Evolutionary conservation across 2,797 vertebrate genomes (phyloP).

Genomic region (Notoglanidium macrostoma): DNA sequence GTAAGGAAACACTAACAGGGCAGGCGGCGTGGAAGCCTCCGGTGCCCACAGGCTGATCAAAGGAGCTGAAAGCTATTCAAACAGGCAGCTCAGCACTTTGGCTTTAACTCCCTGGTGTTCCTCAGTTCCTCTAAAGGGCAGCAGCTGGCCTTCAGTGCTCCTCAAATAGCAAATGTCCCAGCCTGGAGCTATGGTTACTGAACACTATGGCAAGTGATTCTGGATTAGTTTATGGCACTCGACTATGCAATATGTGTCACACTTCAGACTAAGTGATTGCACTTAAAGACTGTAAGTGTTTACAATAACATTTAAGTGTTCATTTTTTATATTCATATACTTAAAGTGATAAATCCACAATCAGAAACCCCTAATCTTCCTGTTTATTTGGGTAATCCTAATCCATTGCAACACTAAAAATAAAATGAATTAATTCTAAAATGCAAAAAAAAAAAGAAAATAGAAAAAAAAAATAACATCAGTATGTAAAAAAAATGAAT

Average conservation of each 20-base stretch:
- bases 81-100: constrained; percentile 27
- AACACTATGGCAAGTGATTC: neutral
- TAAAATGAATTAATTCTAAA: neutral
- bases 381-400: neutral
- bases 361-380: neutral
- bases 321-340: neutral
- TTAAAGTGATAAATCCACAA: neutral
- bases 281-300: neutral
- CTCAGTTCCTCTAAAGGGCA: constrained; percentile 45
- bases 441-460: constrained; percentile 4
- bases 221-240: neutral
- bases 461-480: neutral
- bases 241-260: neutral
- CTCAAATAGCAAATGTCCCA: constrained; percentile 40
- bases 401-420: neutral
- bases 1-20: constrained; percentile 36
- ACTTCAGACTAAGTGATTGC: constrained; percentile 3
- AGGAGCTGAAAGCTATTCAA: constrained; percentile 46
- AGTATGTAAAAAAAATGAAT: constrained; percentile 6
- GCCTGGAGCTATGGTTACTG: constrained; percentile 30
- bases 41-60: constrained; percentile 49
- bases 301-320: neutral
- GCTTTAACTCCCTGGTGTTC: constrained; percentile 37
- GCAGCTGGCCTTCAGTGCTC: constrained; percentile 38
- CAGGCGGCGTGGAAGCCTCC: constrained; percentile 41